Conservation (phyloP, 2,797 vertebrate species). For the Apogon hyalosoma region DNA sequence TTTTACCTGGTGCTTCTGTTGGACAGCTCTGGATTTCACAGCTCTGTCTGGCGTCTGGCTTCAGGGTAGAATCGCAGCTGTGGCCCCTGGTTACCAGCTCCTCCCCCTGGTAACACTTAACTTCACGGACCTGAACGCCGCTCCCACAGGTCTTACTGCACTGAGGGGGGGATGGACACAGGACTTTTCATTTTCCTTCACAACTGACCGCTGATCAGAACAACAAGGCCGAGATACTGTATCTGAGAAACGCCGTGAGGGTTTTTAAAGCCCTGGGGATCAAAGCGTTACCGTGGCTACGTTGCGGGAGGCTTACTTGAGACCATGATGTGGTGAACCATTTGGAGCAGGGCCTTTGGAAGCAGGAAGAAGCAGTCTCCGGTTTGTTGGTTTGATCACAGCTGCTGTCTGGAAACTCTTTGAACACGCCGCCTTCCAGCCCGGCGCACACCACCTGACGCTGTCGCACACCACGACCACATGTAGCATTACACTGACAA, state of each 20-base stretch:
- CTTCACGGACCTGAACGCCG: constrained; percentile 86
- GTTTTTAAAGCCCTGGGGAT: too few species aligned
- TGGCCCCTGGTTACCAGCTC: constrained; percentile 79
- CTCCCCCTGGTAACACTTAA: constrained; percentile 90
- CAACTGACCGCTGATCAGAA: not conserved
- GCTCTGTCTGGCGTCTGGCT: constrained; percentile 84
- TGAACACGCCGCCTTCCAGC: constrained; percentile 84
- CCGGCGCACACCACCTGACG: constrained; percentile 85
- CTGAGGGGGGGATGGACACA: constrained; percentile 69
- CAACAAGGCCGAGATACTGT: too few species aligned
- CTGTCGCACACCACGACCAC: constrained; percentile 83
- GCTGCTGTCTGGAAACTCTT: constrained; percentile 81
- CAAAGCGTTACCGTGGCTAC: not conserved
- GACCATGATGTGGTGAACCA: constrained; percentile 92
- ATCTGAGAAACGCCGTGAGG: not conserved
- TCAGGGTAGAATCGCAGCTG: constrained; percentile 84
- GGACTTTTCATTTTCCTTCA: not conserved
- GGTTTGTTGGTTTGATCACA: constrained; percentile 80
- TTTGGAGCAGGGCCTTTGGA: constrained; percentile 87
- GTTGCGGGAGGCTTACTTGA: constrained; percentile 80
- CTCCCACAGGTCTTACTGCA: constrained; percentile 91
- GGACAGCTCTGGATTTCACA: constrained; percentile 86
- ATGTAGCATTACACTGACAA: constrained; percentile 85
- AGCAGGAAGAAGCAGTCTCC: constrained; percentile 81
- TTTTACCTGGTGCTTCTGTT: constrained; percentile 85